phyloP scores from a whole-genome alignment of 2,113 vertebrate genomes.

The human (Homo sapiens) region GRCh38 chr2:235534001-235534500 shows the following conservation, averaged over 20 bases:
- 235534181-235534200: neutral
- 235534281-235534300: too few species aligned
- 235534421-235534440: neutral
- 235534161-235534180: too few species aligned
- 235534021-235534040: neutral
- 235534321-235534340: neutral
- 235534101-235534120: neutral
- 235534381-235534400: neutral
- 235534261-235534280: neutral
- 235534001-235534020: neutral
- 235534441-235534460: accelerated
- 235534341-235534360: neutral
- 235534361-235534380: neutral
- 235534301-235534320: accelerated
- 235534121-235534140: neutral
- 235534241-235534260: neutral
- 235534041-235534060: neutral
- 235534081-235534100: neutral
- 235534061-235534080: accelerated
- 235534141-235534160: neutral
- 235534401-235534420: neutral
- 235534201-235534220: neutral
- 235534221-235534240: neutral
- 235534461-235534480: neutral
- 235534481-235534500: accelerated